These are phyloP conservation scores for Archegozetes longisetosus DNA, from an alignment of 1,140 invertebrate genomes.

Conservation along the genomic window DNA sequence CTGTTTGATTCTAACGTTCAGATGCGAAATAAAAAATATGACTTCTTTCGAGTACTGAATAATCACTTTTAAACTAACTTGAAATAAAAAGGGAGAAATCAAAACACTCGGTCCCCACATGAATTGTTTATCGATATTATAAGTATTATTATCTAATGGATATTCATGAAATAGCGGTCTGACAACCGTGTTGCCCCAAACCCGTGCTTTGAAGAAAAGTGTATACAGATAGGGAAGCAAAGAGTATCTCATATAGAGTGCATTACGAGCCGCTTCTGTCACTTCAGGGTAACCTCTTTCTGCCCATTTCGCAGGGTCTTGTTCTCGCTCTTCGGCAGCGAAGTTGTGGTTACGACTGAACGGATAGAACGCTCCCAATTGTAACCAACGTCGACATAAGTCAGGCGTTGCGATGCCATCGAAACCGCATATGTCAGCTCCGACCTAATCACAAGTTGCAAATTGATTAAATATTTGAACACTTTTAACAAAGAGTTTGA, in stretches of 20 bases:
- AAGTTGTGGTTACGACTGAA: conserved; percentile 28
- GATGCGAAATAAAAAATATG: not conserved
- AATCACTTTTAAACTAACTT: not conserved
- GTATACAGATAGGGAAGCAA: conserved; percentile 35
- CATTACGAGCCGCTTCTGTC: conserved; percentile 20
- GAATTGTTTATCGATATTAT: conserved; percentile 12
- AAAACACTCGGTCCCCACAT: conserved; percentile 9
- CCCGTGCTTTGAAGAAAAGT: conserved; percentile 27
- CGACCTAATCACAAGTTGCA: too few species aligned
- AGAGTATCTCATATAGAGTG: conserved; percentile 29
- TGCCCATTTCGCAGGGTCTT: conserved; percentile 11
- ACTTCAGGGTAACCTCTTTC: conserved; percentile 3
- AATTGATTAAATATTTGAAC: not conserved
- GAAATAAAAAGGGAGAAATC: conserved; percentile 13
- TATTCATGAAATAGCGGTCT: conserved; percentile 31
- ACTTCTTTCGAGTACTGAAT: not conserved
- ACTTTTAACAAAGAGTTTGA: not conserved
- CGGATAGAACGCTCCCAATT: conserved; percentile 62
- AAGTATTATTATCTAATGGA: not conserved
- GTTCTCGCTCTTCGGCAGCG: conserved; percentile 19
- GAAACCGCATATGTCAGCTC: conserved; percentile 31
- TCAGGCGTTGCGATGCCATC: conserved; percentile 39
- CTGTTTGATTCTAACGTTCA: not conserved
- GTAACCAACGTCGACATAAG: conserved; percentile 36
- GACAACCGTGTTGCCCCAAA: conserved; percentile 27